These are phyloP conservation scores for Styela clava DNA, from an alignment of 23 tunicate genomes.

Conservation along the genomic window DNA sequence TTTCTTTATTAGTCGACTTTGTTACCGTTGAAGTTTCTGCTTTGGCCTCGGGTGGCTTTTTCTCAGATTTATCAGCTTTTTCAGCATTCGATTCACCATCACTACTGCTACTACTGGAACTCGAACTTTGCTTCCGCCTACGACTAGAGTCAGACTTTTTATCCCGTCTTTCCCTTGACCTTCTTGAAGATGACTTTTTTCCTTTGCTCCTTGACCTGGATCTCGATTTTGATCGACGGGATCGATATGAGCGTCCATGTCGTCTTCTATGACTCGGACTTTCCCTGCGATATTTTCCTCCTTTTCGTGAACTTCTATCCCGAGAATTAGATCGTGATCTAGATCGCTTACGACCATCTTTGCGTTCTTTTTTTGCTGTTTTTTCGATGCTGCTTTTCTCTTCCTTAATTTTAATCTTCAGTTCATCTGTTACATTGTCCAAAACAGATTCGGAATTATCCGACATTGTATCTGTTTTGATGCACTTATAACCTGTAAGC, in stretches of 20 bases:
- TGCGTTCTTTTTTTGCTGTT: neutral
- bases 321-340: slow-evolving; percentile 17
- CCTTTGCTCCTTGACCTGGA: slow-evolving; percentile 8
- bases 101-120: slow-evolving; percentile 13
- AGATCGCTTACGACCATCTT: neutral
- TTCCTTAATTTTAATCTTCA: neutral
- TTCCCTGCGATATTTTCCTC: slow-evolving; percentile 3
- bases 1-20: slow-evolving; percentile 7
- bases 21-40: neutral
- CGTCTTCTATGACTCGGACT: slow-evolving; percentile 1
- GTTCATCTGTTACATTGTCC: neutral
- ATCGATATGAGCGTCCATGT: neutral
- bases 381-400: neutral
- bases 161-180: slow-evolving; percentile 8
- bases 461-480: neutral
- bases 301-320: neutral
- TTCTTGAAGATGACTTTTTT: neutral
- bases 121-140: slow-evolving; percentile 9
- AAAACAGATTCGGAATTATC: neutral
- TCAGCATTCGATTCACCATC: neutral
- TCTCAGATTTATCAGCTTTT: neutral
- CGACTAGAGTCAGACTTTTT: neutral
- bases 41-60: neutral
- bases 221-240: neutral
- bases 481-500: too few species aligned